phyloP scores from a whole-genome alignment of 2,888 invertebrate genomes.

The Molorchus minor region DNA sequence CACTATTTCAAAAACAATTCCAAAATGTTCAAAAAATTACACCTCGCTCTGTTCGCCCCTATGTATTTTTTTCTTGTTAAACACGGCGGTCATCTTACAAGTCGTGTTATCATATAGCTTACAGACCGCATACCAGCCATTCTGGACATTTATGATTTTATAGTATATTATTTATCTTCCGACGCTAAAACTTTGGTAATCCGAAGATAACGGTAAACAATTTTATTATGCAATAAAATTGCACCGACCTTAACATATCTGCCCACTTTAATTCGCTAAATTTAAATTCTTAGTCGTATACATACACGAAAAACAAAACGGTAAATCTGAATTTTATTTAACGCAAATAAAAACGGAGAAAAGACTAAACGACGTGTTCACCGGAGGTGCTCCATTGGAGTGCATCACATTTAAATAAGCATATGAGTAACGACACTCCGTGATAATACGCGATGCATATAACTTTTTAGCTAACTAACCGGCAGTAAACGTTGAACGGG shows the following conservation, averaged over 20 bases:
- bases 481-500: constrained; percentile 48
- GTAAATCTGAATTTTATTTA: background rate
- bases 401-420: constrained; percentile 28
- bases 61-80: too few relatives aligned
- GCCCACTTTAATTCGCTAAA: background rate
- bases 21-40: too few relatives aligned
- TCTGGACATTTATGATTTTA: background rate
- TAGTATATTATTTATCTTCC: background rate
- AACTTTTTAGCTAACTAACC: constrained; percentile 49
- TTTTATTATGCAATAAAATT: background rate
- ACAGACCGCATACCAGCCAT: too few relatives aligned
- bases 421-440: constrained; percentile 30
- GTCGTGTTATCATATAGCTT: too few relatives aligned
- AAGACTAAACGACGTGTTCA: constrained; percentile 28
- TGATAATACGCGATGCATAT: constrained; percentile 40
- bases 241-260: background rate
- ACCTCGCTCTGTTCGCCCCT: too few relatives aligned
- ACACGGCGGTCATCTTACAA: too few relatives aligned
- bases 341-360: constrained; percentile 26
- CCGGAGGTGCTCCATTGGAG: constrained; percentile 31
- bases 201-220: background rate
- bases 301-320: background rate
- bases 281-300: background rate
- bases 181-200: background rate
- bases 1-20: too few relatives aligned